Base-by-base conservation (phyloP, 2,797 vertebrate species). In the Anisognathus igniventris region DNA sequence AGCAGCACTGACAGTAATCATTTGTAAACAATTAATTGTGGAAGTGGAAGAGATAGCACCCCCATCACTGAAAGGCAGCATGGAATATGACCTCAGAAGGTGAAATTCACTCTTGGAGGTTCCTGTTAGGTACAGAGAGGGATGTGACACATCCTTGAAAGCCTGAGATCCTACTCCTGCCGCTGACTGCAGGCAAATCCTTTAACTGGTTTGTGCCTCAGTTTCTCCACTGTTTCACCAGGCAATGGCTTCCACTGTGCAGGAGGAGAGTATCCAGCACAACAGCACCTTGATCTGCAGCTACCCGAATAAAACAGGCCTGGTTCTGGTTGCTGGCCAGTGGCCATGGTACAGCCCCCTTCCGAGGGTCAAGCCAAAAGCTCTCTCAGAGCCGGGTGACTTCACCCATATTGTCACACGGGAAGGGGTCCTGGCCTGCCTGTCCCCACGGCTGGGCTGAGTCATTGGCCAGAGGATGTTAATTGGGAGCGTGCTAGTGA, bases 21-120 rank as follows among this genome's bases (percentile, higher is more conserved):
- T 35, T 24, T 35, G 57, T 56, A 53, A 84, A 67, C 80, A 47
- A 78, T 85, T 92, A 76, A 72, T 53, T 54, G 33, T 79, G 65
- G 56, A 76, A 74, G 76, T 44, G 51, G 33, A 56, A 73, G 45
- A 80, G 82, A 74, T 50, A 67, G 53, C 53, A 56, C 27, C 22
- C 21, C 23, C 6, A 3, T 61, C 6, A 0, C 47, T 60, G 80
- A 88, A 84, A 72, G 25, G 15, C 64, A 87, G 51, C 27, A 2
- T 27, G 45, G 18, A 47, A 57, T 47, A 4, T 40, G n/a, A 61
- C 53, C 68, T 92, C 33, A 70, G 66, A 91, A 76, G 25, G 33
- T 70, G 37, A 92, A 76, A 91, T 64, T 15, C 18, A 8, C 12
- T 77, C 53, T 35, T 73, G 44, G 21, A 62, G 14, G 51, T 10